phyloP scores from a whole-genome alignment of 1,140 invertebrate genomes.

The Procambarus virginalis region DNA sequence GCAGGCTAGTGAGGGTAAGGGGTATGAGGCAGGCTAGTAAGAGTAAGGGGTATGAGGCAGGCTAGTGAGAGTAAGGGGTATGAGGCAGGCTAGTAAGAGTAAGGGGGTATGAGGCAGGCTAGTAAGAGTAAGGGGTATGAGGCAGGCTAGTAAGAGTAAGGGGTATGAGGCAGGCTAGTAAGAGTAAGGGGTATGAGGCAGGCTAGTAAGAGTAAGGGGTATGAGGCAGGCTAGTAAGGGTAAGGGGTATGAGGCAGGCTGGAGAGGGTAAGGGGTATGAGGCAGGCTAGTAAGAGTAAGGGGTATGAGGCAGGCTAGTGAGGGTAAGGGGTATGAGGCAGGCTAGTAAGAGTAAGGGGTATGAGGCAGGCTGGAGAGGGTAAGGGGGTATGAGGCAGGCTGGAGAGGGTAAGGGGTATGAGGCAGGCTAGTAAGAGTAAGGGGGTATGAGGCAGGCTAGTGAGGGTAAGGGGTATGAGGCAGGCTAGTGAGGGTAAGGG shows the following conservation, averaged over 20 bases:
- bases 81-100: not conserved
- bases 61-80: no score
- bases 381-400: no score
- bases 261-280: not conserved
- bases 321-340: not conserved
- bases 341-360: not conserved
- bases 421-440: no score
- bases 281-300: not conserved
- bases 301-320: no score
- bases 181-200: not conserved
- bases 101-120: not conserved
- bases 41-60: no score
- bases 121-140: not conserved
- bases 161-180: not conserved
- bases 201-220: not conserved
- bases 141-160: not conserved
- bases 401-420: no score
- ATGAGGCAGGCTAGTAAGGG: not conserved
- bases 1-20: no score
- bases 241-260: no score
- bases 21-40: no score
- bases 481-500: no score
- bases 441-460: no score
- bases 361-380: not conserved
- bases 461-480: no score